phyloP scores from a whole-genome alignment of 2,888 invertebrate genomes.

The Formica aserva region DNA sequence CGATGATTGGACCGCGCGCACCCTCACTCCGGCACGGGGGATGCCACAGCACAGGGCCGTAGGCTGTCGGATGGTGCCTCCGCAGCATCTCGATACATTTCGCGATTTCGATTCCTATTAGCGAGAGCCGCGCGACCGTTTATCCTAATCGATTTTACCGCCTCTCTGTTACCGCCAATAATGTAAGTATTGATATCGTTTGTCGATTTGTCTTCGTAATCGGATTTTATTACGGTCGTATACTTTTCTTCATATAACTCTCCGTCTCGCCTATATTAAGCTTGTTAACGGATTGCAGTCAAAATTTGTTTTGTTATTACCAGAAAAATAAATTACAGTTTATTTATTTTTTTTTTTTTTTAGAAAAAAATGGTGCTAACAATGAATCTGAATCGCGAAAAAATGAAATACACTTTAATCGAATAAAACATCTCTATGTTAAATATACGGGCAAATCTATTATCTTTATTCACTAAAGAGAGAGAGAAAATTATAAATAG shows the following conservation, averaged over 20 bases:
- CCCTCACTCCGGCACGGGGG: slow-evolving; percentile 80
- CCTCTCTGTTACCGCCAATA: neutral
- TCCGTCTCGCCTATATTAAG: neutral
- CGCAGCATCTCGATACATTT: slow-evolving; percentile 3
- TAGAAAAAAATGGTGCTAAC: neutral
- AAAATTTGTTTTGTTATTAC: neutral
- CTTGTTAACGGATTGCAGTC: neutral
- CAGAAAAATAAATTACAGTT: neutral
- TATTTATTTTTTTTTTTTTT: neutral
- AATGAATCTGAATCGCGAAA: neutral
- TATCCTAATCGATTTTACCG: slow-evolving; percentile 19
- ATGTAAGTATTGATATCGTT: neutral
- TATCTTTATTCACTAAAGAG: neutral
- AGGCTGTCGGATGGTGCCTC: slow-evolving; percentile 28
- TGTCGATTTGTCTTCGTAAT: neutral
- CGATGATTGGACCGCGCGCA: slow-evolving; percentile 85
- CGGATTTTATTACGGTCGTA: neutral
- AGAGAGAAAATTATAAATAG: neutral
- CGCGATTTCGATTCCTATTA: slow-evolving; percentile 3
- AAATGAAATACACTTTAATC: neutral
- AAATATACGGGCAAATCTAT: neutral
- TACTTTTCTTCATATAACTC: neutral
- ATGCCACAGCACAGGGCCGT: slow-evolving; percentile 81
- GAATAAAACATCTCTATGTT: neutral
- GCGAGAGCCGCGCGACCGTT: neutral